phyloP scores from a whole-genome alignment of 2,797 vertebrate genomes.

The Eupleurogrammus muticus region DNA sequence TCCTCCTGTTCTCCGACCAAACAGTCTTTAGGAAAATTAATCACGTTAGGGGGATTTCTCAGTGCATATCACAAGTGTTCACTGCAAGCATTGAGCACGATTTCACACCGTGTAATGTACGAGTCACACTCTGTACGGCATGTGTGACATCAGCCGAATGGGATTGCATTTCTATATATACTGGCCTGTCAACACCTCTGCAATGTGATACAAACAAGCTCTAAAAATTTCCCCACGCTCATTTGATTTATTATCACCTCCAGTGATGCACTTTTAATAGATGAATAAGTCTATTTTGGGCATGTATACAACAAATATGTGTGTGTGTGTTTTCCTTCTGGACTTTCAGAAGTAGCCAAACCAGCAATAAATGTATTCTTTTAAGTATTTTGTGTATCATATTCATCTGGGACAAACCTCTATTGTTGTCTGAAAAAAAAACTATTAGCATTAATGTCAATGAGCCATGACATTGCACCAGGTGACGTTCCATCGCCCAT shows the following conservation, averaged over 20 bases:
- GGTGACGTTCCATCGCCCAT: no score
- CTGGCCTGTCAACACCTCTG: conserved; percentile 61
- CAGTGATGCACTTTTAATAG: conserved; percentile 22
- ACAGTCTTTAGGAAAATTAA: conserved; percentile 8
- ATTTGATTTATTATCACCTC: conserved; percentile 70
- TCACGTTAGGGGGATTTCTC: neutral
- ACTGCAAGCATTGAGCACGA: conserved; percentile 11
- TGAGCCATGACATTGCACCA: no score
- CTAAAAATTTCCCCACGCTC: conserved; percentile 46
- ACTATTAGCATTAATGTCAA: no score
- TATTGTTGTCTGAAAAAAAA: neutral
- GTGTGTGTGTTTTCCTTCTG: neutral
- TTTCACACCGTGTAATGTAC: conserved; percentile 30
- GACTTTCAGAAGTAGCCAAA: no score
- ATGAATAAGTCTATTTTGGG: conserved; percentile 11
- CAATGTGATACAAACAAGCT: conserved; percentile 47
- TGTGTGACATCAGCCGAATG: conserved; percentile 27
- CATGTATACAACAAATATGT: conserved; percentile 1
- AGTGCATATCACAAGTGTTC: conserved; percentile 15
- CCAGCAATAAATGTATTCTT: neutral
- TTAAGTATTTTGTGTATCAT: no score
- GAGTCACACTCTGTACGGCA: conserved; percentile 30
- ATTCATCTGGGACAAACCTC: no score
- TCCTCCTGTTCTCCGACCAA: neutral
- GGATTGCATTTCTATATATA: conserved; percentile 46